Conservation (phyloP, 2,888 invertebrate genomes). For the Agrotis exclamationis region DNA sequence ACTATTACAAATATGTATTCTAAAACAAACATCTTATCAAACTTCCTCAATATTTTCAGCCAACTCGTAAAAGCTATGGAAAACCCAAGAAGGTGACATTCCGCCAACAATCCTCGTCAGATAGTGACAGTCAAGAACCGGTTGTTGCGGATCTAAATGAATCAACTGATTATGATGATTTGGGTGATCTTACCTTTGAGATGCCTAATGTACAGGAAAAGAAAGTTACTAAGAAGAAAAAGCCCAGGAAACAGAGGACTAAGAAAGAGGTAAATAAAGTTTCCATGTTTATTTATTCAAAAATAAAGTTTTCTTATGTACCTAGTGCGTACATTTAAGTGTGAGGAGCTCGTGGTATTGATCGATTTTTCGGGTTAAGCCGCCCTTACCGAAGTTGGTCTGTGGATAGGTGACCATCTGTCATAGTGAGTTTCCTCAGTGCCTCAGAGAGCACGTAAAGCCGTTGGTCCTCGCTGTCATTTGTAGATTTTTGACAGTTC, state of each 20-base stretch:
- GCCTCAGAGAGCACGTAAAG: too few species aligned
- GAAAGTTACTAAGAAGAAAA: conserved; percentile 76
- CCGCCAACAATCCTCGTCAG: conserved; percentile 71
- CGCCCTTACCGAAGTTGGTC: too few species aligned
- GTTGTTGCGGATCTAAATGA: conserved; percentile 50
- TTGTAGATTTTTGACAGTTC: too few species aligned
- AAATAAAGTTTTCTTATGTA: too few species aligned
- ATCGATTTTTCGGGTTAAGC: too few species aligned
- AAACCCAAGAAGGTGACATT: conserved; percentile 85
- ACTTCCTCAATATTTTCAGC: conserved; percentile 72
- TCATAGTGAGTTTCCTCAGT: too few species aligned
- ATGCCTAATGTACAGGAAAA: conserved; percentile 77
- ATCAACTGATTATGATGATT: conserved; percentile 79
- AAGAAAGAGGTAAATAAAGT: conserved; percentile 83
- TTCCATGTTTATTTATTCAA: neutral
- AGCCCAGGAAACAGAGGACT: conserved; percentile 74
- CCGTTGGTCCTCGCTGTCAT: too few species aligned
- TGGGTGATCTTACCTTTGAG: conserved; percentile 82
- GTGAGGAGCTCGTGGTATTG: too few species aligned
- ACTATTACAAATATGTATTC: too few species aligned
- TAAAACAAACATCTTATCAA: neutral
- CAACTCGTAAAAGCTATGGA: conserved; percentile 83
- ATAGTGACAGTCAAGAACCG: conserved; percentile 69
- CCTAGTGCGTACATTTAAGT: too few species aligned
- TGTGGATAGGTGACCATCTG: too few species aligned